Evolutionary conservation across 2,797 vertebrate genomes (phyloP).

Genomic region (Molothrus ater): DNA sequence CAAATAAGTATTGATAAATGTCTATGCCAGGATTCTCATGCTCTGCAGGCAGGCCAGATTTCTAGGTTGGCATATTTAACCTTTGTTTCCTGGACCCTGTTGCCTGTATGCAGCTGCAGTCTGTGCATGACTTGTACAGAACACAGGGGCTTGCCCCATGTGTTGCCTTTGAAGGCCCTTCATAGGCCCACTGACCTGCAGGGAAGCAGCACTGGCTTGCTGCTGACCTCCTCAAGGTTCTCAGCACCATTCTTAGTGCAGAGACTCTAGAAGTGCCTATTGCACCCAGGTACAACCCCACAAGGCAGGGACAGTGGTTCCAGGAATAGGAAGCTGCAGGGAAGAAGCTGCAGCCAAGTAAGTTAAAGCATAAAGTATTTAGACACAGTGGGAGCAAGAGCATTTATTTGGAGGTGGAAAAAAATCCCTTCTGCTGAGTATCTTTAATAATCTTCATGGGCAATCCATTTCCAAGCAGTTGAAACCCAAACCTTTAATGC

Average conservation of each 20-base stretch:
- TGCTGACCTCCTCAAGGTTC: neutral
- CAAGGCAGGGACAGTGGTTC: neutral
- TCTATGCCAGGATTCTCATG: neutral
- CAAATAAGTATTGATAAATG: neutral
- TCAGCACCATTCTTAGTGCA: neutral
- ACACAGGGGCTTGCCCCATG: rapidly evolving
- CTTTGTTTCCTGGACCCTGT: neutral
- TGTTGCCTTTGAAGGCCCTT: neutral
- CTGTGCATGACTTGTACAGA: too few relatives aligned
- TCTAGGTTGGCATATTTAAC: neutral
- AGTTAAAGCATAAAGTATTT: neutral
- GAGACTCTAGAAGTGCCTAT: neutral
- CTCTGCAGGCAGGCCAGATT: neutral
- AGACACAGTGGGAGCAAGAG: neutral
- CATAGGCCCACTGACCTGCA: rapidly evolving
- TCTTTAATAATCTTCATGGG: neutral
- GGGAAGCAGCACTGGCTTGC: neutral
- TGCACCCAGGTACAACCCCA: neutral
- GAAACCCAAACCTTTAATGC: neutral
- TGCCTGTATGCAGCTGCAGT: neutral
- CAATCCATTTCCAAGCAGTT: neutral
- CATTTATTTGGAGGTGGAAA: neutral
- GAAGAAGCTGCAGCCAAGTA: neutral
- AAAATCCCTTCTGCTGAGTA: neutral
- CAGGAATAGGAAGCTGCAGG: neutral